phyloP scores from a whole-genome alignment of 2,113 vertebrate species.

The Irena cyanogastra region DNA sequence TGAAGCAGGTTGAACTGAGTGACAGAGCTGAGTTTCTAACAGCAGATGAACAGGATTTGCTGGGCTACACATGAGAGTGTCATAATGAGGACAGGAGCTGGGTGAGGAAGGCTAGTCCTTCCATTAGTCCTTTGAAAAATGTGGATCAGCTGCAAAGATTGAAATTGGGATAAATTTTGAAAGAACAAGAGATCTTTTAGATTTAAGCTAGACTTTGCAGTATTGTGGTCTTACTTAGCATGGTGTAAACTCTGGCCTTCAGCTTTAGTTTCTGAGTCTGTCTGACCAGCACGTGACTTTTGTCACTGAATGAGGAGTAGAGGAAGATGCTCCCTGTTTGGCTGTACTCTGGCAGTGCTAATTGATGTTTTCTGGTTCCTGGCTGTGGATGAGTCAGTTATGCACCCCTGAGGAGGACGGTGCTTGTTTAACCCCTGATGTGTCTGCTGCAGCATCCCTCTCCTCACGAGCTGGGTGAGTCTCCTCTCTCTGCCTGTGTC shows the following conservation, averaged over 20 bases:
- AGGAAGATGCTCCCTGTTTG: neutral
- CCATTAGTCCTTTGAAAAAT: neutral
- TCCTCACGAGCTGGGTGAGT: fast-evolving
- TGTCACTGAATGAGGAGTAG: neutral
- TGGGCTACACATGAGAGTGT: neutral
- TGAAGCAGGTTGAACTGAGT: neutral
- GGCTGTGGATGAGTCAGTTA: neutral
- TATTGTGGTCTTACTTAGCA: neutral
- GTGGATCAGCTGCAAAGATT: neutral
- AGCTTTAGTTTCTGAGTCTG: neutral
- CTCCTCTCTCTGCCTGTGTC: neutral
- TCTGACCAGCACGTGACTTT: neutral
- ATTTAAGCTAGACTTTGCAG: neutral
- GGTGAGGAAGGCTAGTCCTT: neutral
- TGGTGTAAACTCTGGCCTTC: neutral
- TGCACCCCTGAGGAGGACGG: neutral
- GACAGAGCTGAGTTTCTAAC: neutral
- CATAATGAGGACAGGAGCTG: neutral
- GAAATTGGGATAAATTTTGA: neutral
- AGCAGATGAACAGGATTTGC: neutral
- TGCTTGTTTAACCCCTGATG: neutral
- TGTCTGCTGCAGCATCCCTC: neutral
- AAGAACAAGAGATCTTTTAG: neutral
- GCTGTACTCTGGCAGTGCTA: neutral
- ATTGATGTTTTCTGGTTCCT: neutral